Base-by-base conservation (phyloP, 2,113 vertebrate species). In the Hippocampus zosterae region DNA sequence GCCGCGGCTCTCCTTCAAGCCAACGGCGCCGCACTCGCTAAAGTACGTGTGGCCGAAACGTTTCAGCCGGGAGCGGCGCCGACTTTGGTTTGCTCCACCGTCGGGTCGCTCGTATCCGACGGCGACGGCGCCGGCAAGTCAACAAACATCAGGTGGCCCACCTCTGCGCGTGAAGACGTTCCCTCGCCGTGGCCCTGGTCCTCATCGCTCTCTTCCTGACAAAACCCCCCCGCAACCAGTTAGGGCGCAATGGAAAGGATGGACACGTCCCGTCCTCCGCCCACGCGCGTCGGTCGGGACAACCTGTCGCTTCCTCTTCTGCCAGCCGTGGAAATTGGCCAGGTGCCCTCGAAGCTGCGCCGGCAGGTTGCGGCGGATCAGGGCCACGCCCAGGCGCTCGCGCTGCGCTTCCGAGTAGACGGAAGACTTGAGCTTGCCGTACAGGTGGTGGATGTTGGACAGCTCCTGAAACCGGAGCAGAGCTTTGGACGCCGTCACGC, bases 391-490 rank as follows among this genome's bases (percentile, higher is more conserved):
- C 2, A 90, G 87, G 76, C 91, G 88, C 1, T 83, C 78, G 57
- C 84, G 81, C 13, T 87, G 88, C 8, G 88, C 77, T 18, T 88
- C 71, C 19, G 78, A 61, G 13, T 85, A 91, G 67, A 94, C 87
- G 2, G 85, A 71, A 7, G 86, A 84, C 79, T 99, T 99, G 90
- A 96, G 89, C 76, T 90, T 92, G 67, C 93, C 90, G 66, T 99
- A 99, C 82, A 95, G 92, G 0, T 94, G 82, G 0, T 98, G 94
- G 78, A 98, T 78, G 75, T 98, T 96, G 71, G 93, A 83, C 68
- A 98, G 69, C 81, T 99, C 97, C 97, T 99, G 82, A 29, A 44
- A 16, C 1, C 41, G 10, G 3, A 70, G 29, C 44, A 13, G 1
- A 41, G 12, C 5, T 73, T 8, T 25, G 46, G 65, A n/a, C 5